Evolutionary conservation across 2,888 invertebrate genomes (phyloP), one percentile per base, ranked within the genome.

Genomic region (Sussaba pulchella): DNA sequence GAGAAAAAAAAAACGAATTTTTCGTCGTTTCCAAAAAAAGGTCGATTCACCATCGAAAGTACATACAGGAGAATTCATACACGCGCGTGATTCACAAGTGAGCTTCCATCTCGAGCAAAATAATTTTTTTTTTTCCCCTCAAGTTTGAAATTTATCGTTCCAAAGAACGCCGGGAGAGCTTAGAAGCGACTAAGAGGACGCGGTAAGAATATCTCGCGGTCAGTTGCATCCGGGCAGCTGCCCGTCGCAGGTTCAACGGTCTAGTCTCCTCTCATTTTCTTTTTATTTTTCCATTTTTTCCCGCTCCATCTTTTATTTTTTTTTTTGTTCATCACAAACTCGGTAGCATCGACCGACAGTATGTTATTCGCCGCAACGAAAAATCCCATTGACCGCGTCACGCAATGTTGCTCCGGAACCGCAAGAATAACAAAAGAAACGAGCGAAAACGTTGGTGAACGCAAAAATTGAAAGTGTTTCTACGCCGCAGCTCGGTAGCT

Each of bases 301-400:
- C n/a, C n/a, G n/a, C n/a, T n/a, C n/a, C n/a, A n/a, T n/a, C n/a
- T n/a, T n/a, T n/a, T n/a, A n/a, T 70, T 70, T 69, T 54, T 26
- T 39, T 69, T 39, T 69, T 31, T 43, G 17, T 24, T 19, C 71
- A 66, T 72, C 54, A 54, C 72, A n/a, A 81, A 6, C 31, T 31
- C 31, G 31, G 31, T 31, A 31, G 31, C 6, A 31, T 77, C 76
- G 76, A 81, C 73, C 73, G 57, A 10, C 43, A 54, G 39, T 73
- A 43, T 80, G 69, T 69, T 57, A 57, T 76, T 69, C 52, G 71
- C 72, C 59, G 72, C 66, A 72, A 70, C 54, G 45, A 78, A 82
- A 79, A 79, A 66, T 41, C 31, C 14, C 76, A 66, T 74, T 57
- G 54, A 63, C 74, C 47, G 75, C 81, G 78, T 82, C 78, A 75